These are phyloP conservation scores for Yponomeuta cagnagella DNA, from an alignment of 2,888 invertebrate species.

Conservation along the genomic window DNA sequence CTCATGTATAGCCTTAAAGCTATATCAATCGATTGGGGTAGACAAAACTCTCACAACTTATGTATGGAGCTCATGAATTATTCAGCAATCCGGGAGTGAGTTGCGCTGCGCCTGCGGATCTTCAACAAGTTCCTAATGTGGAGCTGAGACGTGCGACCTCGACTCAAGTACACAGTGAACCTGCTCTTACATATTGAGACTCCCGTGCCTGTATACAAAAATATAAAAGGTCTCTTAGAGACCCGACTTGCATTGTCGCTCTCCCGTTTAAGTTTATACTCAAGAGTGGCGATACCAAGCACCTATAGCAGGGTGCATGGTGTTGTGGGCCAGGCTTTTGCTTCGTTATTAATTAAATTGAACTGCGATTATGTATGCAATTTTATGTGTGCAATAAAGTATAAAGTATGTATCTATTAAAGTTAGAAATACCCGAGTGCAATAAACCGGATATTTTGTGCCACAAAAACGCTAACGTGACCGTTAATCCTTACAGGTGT, in stretches of 20 bases:
- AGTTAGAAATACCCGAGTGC: not conserved
- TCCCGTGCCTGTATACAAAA: not conserved
- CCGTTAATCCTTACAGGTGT: conserved; percentile 36
- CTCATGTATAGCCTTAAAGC: conserved; percentile 35
- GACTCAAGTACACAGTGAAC: conserved; percentile 1
- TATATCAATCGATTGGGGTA: conserved; percentile 40
- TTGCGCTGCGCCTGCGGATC: conserved; percentile 25
- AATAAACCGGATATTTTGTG: not conserved
- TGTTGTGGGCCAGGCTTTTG: not conserved
- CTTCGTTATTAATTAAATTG: too few species aligned
- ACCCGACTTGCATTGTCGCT: not conserved
- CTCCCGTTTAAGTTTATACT: not conserved
- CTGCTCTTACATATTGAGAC: not conserved
- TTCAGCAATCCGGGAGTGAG: conserved; percentile 32
- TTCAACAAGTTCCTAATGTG: conserved; percentile 51
- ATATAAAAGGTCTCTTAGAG: not conserved
- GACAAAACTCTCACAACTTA: conserved; percentile 35
- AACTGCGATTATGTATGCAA: too few species aligned
- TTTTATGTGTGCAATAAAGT: too few species aligned
- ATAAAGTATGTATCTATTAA: too few species aligned
- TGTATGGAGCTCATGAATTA: conserved; percentile 43
- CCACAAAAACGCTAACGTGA: not conserved
- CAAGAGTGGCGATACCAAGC: not conserved
- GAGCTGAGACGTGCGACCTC: conserved; percentile 16
- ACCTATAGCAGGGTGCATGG: not conserved